Evolutionary conservation across 2,888 invertebrate species (phyloP), one percentile per base, ranked within the genome.

Genomic region (Agriopis marginaria): DNA sequence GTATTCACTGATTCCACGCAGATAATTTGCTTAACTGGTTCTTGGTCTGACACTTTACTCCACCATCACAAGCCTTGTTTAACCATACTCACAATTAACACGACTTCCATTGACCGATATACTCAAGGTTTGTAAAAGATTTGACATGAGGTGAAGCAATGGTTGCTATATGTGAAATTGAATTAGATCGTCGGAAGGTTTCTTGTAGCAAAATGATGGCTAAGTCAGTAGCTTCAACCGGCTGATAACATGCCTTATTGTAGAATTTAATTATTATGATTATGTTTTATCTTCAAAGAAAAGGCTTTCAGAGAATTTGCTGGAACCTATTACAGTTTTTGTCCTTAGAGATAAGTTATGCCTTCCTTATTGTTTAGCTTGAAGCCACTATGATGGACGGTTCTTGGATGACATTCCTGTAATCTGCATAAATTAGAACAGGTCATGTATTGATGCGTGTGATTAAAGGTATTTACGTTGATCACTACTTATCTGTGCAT

Each of bases 1-100:
- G 92, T 83, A 89, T 74, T 82, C 89, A 63, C 86, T 88, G 90
- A 91, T 92, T 90, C 90, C 79, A 85, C 79, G 86, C 86, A 83
- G 91, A 92, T 92, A 91, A 92, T 92, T 91, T 92, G 86, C 91
- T 87, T 92, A 92, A 92, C 92, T 86, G 90, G 92, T 92, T 92
- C 83, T 84, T 79, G 75, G 75, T 78, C 89, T 87, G 86, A 88
- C 89, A 89, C 86, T 85, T 87, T 77, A 77, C 82, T 63, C 61
- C 49, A 75, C 78, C 55, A 76, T 61, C 7, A 58, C 66, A 75
- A 66, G 40, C 5, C 65, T 17, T 47, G 8, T 42, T 64, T 23
- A 3, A 53, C 53, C 10, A 42, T 56, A 12, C 14, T 54, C 53
- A 10, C 17, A 42, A 58, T 1, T n/a, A 23, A 12, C 12, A 17